Percentiles rank a stretch among this genome's conserved stretches.
These are phyloP conservation scores for Perca fluviatilis DNA, from an alignment of 2,113 vertebrate species.

Conservation along the genomic window DNA sequence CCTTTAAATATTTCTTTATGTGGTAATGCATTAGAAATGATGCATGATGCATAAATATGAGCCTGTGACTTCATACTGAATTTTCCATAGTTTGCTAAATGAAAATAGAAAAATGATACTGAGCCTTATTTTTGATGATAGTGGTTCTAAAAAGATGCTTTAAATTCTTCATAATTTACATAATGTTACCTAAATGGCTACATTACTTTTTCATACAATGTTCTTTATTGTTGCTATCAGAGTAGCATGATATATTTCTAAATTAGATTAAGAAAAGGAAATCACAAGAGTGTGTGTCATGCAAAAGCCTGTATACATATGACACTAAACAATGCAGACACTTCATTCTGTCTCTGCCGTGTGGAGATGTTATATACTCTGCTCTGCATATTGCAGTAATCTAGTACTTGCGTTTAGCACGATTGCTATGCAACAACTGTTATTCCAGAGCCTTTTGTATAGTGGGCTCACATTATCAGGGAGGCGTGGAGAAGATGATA, in stretches of 20 bases:
- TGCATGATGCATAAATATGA: background rate
- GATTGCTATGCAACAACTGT: slow-evolving; percentile 50
- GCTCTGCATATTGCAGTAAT: slow-evolving; percentile 36
- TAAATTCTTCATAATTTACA: background rate
- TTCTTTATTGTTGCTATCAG: background rate
- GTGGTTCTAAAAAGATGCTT: background rate
- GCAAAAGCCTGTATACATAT: slow-evolving; percentile 13
- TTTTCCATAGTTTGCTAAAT: background rate
- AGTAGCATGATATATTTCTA: background rate
- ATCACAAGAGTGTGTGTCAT: background rate
- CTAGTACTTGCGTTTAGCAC: slow-evolving; percentile 49
- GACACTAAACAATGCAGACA: slow-evolving; percentile 10
- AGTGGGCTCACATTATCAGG: slow-evolving; percentile 34
- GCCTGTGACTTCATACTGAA: background rate
- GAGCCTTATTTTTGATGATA: background rate
- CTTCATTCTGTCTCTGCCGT: slow-evolving; percentile 29
- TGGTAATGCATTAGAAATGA: background rate
- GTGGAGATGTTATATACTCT: slow-evolving; percentile 40
- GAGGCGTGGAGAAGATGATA: slow-evolving; percentile 61
- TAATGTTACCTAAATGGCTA: background rate
- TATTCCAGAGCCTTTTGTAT: slow-evolving; percentile 67
- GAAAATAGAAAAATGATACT: background rate
- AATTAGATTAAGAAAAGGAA: background rate
- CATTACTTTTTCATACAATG: background rate
- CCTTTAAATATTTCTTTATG: background rate